Base-by-base conservation (phyloP, 2,797 vertebrate species). In the Karalla daura region DNA sequence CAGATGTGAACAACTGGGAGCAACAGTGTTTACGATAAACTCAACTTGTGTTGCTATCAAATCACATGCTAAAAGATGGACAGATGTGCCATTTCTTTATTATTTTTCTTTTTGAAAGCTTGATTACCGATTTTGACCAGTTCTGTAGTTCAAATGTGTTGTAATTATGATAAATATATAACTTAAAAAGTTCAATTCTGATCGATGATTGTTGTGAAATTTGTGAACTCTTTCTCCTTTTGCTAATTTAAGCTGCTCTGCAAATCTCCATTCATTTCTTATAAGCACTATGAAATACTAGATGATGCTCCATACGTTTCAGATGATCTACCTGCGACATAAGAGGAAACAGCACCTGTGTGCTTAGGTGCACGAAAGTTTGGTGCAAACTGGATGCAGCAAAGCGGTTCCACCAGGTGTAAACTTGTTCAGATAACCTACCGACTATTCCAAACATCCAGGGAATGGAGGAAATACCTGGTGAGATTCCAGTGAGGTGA, bases 391-490 rank as follows among this genome's bases (percentile, higher is more conserved):
- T 50, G n/a, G 37, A 76, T 44, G 17, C 15, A 49, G 18, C 18
- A 27, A 15, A 28, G 49, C 44, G 2, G 56, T 30, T 65, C 20
- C 20, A 62, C 69, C 81, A 79, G 78, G 63, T 87, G 78, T 67
- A 49, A 88, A 86, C 78, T 66, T 81, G 78, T 76, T 64, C 63
- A 63, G 52, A 50, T 77, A 54, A 66, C 55, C 5, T 5, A 46
- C 8, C 45, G 43, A 84, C 61, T 70, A 83, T 50, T 79, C 5
- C 62, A 89, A 85, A 83, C 73, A 85, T 83, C 39, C 30, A 8
- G 45, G 72, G 74, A 86, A 87, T 85, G 73, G 37, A 82, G 79
- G 70, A 85, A 83, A 83, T 63, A 39, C 30, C 37, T 55, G 30
- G 27, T 35, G 35, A 59, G 12, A 53, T 78, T 78, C 39, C 51